These are phyloP conservation scores for Intellagama lesueurii DNA, from an alignment of 2,797 vertebrate genomes.

Conservation along the genomic window DNA sequence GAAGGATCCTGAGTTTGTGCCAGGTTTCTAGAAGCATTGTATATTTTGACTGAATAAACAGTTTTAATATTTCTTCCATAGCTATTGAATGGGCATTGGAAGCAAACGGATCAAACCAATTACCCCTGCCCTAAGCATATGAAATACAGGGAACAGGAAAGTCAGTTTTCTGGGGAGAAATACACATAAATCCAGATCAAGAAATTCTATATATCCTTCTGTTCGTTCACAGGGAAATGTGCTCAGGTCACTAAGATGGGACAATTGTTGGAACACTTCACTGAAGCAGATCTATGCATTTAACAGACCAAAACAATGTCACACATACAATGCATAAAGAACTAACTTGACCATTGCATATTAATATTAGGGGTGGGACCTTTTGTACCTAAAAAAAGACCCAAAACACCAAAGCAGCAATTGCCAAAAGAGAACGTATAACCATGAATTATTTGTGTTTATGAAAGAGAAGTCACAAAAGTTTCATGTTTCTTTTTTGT, in stretches of 20 bases:
- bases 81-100: conserved; percentile 4
- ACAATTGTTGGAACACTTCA: background rate
- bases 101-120: conserved; percentile 59
- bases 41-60: conserved; percentile 69
- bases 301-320: background rate
- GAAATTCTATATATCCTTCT: background rate
- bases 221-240: background rate
- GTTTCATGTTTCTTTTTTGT: too few relatives aligned
- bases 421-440: too few relatives aligned
- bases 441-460: too few relatives aligned
- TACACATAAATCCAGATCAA: conserved; percentile 31
- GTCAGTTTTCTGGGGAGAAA: conserved; percentile 32
- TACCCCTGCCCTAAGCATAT: conserved; percentile 45
- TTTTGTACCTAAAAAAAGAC: too few relatives aligned
- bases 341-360: too few relatives aligned
- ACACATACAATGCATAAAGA: background rate
- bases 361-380: too few relatives aligned
- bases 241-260: background rate
- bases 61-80: conserved; percentile 54
- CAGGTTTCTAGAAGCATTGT: conserved; percentile 55
- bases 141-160: conserved; percentile 50
- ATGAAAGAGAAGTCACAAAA: too few relatives aligned
- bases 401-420: too few relatives aligned
- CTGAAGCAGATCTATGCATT: background rate
- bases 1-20: conserved; percentile 66